Evolutionary conservation across 2,888 invertebrate species (phyloP), one percentile per base, ranked within the genome.

Genomic region (Cybosia mesomella): DNA sequence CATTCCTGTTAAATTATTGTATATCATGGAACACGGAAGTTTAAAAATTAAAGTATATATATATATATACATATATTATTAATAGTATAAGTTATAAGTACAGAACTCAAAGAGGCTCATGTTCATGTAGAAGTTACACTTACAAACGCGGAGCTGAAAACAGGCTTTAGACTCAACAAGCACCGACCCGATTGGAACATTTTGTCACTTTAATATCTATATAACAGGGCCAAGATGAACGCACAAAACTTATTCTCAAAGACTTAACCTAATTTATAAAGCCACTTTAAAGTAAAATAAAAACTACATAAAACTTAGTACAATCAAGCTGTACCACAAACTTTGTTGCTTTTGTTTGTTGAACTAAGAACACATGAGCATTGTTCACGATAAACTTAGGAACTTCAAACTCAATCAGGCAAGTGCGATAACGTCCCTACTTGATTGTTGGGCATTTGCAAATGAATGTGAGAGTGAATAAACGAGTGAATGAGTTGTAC

Each of bases 351-450:
- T 73, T 67, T 79, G 71, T 79, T 75, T 73, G 78, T 66, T 68
- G 55, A 78, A 80, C 77, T 73, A 71, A 80, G 76, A 83, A 71
- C 77, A 81, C 80, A 80, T 79, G 76, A 76, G 82, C 79, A 80
- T 79, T 82, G 83, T 81, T 81, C 77, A 71, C 76, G 81, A 84
- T 84, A 77, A 74, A 83, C 82, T 81, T 81, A 74, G 59, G 15
- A 79, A 81, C 76, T 79, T 66, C 66, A 70, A 83, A 82, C 77
- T 81, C 76, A 76, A 72, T 80, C 79, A 80, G 62, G 57, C 57
- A 61, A 66, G 66, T 34, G 68, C 61, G 60, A 67, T 67, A 39
- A 68, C 73, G 68, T 76, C n/a, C n/a, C n/a, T n/a, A 72, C 76
- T 78, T 76, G 81, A 78, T 71, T 80, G 75, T 69, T 67, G 67